These are phyloP conservation scores for Lophius piscatorius DNA, from an alignment of 2,113 vertebrate genomes.

Conservation along the genomic window DNA sequence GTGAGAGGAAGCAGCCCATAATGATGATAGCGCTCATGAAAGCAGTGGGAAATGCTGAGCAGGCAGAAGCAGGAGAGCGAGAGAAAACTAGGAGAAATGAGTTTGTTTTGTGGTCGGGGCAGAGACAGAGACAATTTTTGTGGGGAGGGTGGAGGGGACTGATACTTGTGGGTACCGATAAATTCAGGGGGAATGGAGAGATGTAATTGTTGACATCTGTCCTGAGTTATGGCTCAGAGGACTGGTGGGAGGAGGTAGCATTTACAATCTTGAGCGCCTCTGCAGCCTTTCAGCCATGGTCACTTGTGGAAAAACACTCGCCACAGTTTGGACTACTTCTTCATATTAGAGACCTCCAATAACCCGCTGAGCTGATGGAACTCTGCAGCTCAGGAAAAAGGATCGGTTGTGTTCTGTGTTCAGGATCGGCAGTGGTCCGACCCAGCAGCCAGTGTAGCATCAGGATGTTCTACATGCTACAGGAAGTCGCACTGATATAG, in stretches of 20 bases:
- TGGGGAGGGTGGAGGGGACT: constrained; percentile 21
- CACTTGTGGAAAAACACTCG: constrained; percentile 37
- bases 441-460: too few relatives aligned
- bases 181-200: constrained; percentile 42
- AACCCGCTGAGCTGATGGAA: not conserved
- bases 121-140: constrained; percentile 63
- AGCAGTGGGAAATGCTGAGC: constrained; percentile 74
- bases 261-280: constrained; percentile 19
- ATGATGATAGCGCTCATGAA: constrained; percentile 60
- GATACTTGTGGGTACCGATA: constrained; percentile 36
- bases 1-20: constrained; percentile 65
- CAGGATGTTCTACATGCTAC: constrained; percentile 15
- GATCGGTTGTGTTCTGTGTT: too few relatives aligned
- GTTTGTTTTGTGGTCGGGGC: constrained; percentile 69
- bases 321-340: constrained; percentile 4
- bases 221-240: constrained; percentile 46
- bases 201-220: constrained; percentile 77
- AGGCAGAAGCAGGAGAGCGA: constrained; percentile 53
- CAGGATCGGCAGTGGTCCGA: not conserved
- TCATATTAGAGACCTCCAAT: not conserved
- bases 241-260: constrained; percentile 26
- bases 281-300: constrained; percentile 31
- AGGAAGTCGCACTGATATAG: constrained; percentile 31
- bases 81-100: constrained; percentile 55
- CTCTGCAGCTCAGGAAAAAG: too few relatives aligned